Evolutionary conservation across 2,888 invertebrate species (phyloP).

Genomic region (Cepaea hortensis): DNA sequence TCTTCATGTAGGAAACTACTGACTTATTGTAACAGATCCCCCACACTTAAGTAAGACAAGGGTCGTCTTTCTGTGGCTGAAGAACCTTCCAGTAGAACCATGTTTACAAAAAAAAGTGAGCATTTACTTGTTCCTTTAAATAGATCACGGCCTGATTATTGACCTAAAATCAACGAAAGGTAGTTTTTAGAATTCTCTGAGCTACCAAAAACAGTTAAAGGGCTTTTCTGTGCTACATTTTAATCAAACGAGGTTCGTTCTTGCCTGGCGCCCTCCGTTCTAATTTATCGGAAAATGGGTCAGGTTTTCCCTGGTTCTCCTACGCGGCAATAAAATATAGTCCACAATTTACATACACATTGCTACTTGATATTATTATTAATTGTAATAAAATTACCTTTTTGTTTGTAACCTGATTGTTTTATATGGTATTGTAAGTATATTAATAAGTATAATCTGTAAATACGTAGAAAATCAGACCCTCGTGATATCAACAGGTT

Average conservation of each 20-base stretch:
- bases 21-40: too few species aligned
- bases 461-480: neutral
- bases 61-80: too few species aligned
- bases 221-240: slow-evolving; percentile 20
- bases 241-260: neutral
- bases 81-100: too few species aligned
- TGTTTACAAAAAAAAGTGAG: too few species aligned
- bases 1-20: too few species aligned
- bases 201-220: neutral
- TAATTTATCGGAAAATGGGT: slow-evolving; percentile 28
- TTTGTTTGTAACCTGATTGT: neutral
- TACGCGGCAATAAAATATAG: slow-evolving; percentile 20
- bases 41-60: too few species aligned
- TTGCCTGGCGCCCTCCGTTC: neutral
- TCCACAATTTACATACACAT: neutral
- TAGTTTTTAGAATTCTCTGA: slow-evolving; percentile 16
- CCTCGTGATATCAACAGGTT: slow-evolving; percentile 23
- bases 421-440: neutral
- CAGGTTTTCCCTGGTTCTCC: slow-evolving; percentile 25
- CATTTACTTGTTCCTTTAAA: too few species aligned
- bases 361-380: neutral
- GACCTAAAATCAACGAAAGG: slow-evolving; percentile 22
- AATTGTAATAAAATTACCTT: neutral
- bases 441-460: neutral
- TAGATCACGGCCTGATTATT: neutral